Percentiles rank a stretch among this genome's conserved stretches.
Evolutionary conservation across 2,888 invertebrate genomes (phyloP).

Genomic region (Amphipyra tragopoginis): DNA sequence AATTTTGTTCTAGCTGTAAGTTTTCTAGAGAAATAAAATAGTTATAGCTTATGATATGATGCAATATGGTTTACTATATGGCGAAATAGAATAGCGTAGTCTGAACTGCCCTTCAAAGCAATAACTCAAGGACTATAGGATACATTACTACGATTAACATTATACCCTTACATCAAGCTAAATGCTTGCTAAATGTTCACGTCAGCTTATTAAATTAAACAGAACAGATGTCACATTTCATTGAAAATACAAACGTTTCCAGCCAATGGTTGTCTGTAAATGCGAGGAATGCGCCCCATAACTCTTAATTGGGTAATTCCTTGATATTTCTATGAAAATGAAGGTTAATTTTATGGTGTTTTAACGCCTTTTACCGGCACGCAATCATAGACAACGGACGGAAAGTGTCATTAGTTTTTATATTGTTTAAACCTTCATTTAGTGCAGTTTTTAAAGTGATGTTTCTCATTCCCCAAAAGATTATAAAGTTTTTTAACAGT

Average conservation of each 20-base stretch:
- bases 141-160: not conserved
- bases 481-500: no score
- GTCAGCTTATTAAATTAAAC: conserved; percentile 25
- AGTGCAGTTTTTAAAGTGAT: not conserved
- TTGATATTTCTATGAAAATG: conserved; percentile 44
- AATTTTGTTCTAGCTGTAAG: no score
- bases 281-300: conserved; percentile 25
- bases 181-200: conserved; percentile 1
- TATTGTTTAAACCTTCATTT: conserved; percentile 7
- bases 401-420: conserved; percentile 32
- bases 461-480: no score
- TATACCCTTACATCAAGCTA: conserved; percentile 13
- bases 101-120: no score
- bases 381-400: conserved; percentile 38
- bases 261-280: conserved; percentile 13
- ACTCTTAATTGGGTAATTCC: conserved; percentile 36
- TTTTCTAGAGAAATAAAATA: no score
- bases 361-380: conserved; percentile 46
- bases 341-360: conserved; percentile 55
- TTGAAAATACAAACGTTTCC: conserved; percentile 27
- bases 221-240: conserved; percentile 48
- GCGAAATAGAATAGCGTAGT: no score
- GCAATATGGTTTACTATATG: no score
- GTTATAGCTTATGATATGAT: no score
- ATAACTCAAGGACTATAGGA: not conserved